Percentiles rank a stretch among this genome's conserved stretches.
Conservation (phyloP, 1,140 invertebrate genomes). For the Drosophila fuyamai region DNA sequence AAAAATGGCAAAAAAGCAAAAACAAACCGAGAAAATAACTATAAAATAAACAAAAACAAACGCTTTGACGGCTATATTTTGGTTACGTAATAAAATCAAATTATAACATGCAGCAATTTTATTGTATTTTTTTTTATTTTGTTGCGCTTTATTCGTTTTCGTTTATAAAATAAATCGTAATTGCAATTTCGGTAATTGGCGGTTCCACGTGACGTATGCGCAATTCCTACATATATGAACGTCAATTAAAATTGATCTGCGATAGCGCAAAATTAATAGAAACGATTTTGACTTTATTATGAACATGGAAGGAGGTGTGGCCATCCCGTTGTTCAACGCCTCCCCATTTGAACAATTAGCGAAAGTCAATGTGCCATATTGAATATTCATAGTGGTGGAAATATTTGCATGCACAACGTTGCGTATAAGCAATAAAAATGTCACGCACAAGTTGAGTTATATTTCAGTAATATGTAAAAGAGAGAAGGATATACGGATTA, state of each 20-base stretch:
- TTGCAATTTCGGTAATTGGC: constrained; percentile 44
- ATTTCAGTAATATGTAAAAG: constrained; percentile 7
- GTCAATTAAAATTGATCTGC: constrained; percentile 46
- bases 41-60: constrained; percentile 4
- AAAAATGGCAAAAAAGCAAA: constrained; percentile 18
- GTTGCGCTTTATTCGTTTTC: constrained; percentile 12
- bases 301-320: constrained; percentile 5
- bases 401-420: constrained; percentile 70
- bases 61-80: constrained; percentile 24
- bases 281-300: constrained; percentile 13
- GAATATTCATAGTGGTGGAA: constrained; percentile 54
- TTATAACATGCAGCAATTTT: constrained; percentile 15
- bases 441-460: constrained; percentile 58
- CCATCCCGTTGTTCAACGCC: not conserved
- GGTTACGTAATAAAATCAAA: constrained; percentile 46
- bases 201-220: constrained; percentile 35
- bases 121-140: constrained; percentile 15
- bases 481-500: not conserved
- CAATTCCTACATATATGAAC: constrained; percentile 1
- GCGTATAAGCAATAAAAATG: constrained; percentile 74
- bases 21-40: constrained; percentile 10
- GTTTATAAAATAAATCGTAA: constrained; percentile 26
- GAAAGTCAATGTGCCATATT: constrained; percentile 67
- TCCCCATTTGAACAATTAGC: constrained; percentile 49
- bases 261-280: constrained; percentile 38